Conservation (phyloP, 2,113 vertebrate genomes). For the Caranx melampygus region DNA sequence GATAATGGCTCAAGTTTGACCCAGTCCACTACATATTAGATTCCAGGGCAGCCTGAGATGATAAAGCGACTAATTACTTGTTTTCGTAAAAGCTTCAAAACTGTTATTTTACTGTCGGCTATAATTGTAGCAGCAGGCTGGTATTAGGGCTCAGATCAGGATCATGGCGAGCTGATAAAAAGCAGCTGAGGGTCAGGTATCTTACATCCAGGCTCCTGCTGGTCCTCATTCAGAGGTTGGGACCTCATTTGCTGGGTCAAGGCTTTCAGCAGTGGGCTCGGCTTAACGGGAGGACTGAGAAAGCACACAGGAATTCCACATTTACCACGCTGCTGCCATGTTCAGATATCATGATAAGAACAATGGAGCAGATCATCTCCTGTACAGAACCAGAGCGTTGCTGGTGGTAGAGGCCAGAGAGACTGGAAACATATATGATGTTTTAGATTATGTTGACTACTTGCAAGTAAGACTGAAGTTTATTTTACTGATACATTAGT, state of each 20-base stretch:
- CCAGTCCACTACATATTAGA: conserved; percentile 39
- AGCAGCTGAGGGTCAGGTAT: conserved; percentile 72
- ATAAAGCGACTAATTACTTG: conserved; percentile 71
- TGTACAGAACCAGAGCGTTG: background rate
- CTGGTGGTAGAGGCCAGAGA: background rate
- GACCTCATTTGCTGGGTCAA: conserved; percentile 76
- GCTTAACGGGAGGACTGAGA: conserved; percentile 57
- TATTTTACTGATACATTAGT: too few species aligned
- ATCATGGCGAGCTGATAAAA: conserved; percentile 64
- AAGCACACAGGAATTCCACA: conserved; percentile 64
- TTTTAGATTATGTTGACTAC: background rate
- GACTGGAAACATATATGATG: conserved; percentile 14
- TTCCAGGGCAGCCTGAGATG: conserved; percentile 61
- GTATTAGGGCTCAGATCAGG: conserved; percentile 57
- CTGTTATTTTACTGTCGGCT: conserved; percentile 67
- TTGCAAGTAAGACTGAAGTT: background rate
- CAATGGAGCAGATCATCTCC: background rate
- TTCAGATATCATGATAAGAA: conserved; percentile 44
- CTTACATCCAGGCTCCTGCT: conserved; percentile 55
- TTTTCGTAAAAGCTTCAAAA: conserved; percentile 66
- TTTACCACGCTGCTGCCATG: conserved; percentile 50
- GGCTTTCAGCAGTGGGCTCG: conserved; percentile 60
- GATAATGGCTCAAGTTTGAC: conserved; percentile 60
- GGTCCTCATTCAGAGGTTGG: conserved; percentile 70
- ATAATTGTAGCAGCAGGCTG: conserved; percentile 69